Evolutionary conservation across 2,888 invertebrate species (phyloP).

Genomic region (Pimpla rufipes): DNA sequence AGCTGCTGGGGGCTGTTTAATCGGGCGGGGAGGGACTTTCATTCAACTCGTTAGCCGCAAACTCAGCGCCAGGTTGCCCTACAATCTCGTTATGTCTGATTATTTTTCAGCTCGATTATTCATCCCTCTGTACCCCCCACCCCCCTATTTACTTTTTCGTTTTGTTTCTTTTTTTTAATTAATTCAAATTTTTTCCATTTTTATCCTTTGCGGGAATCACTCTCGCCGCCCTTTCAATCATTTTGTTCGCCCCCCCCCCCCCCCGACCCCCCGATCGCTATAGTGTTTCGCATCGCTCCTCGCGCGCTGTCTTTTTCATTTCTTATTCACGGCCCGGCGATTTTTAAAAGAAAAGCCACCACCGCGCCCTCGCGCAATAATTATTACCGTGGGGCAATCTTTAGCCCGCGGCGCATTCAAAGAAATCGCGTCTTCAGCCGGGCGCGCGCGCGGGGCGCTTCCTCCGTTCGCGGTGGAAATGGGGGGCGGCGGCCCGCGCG

Average conservation of each 20-base stretch:
- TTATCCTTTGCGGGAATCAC: background rate
- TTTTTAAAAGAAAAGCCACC: constrained; percentile 75
- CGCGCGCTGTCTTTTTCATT: constrained; percentile 75
- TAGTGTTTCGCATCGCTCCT: constrained; percentile 26
- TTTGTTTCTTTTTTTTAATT: constrained; percentile 25
- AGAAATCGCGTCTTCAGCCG: constrained; percentile 71
- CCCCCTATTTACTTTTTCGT: background rate
- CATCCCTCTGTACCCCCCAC: no score
- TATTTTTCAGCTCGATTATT: constrained; percentile 45
- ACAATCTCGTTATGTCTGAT: constrained; percentile 9
- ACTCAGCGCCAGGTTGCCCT: constrained; percentile 3
- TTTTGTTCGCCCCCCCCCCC: constrained; percentile 13
- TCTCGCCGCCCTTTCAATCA: constrained; percentile 30
- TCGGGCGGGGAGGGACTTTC: constrained; percentile 38
- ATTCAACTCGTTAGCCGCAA: constrained; percentile 62
- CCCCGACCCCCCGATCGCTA: constrained; percentile 54
- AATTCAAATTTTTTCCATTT: constrained; percentile 12
- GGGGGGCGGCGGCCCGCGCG: background rate
- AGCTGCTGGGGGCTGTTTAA: constrained; percentile 39
- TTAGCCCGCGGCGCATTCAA: constrained; percentile 76
- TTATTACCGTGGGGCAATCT: constrained; percentile 80
- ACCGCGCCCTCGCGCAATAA: constrained; percentile 73
- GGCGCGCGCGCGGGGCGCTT: constrained; percentile 2
- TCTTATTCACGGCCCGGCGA: constrained; percentile 78
- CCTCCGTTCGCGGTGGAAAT: constrained; percentile 3